Evolutionary conservation across 2,888 invertebrate genomes (phyloP).

Genomic region (Pammene aurita): DNA sequence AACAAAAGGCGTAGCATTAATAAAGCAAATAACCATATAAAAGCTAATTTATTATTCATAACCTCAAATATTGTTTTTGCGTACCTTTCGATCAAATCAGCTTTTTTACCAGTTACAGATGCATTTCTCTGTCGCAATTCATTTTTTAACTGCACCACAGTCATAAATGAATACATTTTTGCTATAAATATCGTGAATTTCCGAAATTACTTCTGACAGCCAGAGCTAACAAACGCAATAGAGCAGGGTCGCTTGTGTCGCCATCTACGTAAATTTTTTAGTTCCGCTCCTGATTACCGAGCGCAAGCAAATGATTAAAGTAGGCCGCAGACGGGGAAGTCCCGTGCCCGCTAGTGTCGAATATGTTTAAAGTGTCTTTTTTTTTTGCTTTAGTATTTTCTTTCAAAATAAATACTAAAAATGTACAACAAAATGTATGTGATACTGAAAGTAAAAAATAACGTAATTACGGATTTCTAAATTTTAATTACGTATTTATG

Average conservation of each 20-base stretch:
- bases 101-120: constrained; percentile 16
- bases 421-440: no score
- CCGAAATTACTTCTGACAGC: constrained; percentile 12
- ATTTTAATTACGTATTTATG: no score
- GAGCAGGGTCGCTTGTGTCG: constrained; percentile 3
- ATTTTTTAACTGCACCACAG: constrained; percentile 13
- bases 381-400: no score
- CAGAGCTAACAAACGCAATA: neutral
- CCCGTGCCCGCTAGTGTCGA: no score
- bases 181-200: neutral
- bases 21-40: neutral
- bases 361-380: no score
- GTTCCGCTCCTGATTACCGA: constrained; percentile 3
- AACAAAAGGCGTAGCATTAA: neutral
- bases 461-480: no score
- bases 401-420: no score
- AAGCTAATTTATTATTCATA: constrained; percentile 1
- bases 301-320: no score
- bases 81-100: constrained; percentile 12
- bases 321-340: no score
- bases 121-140: constrained; percentile 19
- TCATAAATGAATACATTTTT: constrained; percentile 26
- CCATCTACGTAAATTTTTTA: constrained; percentile 14
- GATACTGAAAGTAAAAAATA: no score
- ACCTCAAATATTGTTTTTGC: neutral